A percentile compares a stretch with the other conserved stretches of the same genome.
Evolutionary conservation across 1,140 invertebrate species (phyloP).

Genomic region (Drosophila setifemur): DNA sequence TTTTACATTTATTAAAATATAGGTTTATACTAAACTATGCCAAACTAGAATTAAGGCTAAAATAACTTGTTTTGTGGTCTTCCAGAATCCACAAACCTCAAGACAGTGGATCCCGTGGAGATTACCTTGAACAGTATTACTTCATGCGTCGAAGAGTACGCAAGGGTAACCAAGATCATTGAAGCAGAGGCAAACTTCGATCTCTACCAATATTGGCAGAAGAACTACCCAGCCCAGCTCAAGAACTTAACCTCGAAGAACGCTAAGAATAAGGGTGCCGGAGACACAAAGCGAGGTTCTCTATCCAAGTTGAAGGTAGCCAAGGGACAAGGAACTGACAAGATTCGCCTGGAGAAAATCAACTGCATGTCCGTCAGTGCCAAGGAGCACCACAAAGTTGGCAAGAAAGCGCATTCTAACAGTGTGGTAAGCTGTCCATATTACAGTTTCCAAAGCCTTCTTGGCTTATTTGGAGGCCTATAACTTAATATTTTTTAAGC

Average conservation of each 20-base stretch:
- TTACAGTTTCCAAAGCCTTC: too few species aligned
- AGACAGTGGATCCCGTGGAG: slow-evolving; percentile 19
- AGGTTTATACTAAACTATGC: not conserved
- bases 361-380: slow-evolving; percentile 25
- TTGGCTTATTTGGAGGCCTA: too few species aligned
- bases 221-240: slow-evolving; percentile 39
- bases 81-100: not conserved
- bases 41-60: not conserved
- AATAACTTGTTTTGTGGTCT: too few species aligned
- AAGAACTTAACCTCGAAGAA: slow-evolving; percentile 7
- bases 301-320: not conserved
- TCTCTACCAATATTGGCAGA: slow-evolving; percentile 44
- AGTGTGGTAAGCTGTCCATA: slow-evolving; percentile 41
- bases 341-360: slow-evolving; percentile 17
- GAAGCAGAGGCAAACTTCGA: slow-evolving; percentile 53
- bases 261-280: not conserved
- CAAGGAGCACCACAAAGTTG: slow-evolving; percentile 59
- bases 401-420: slow-evolving; percentile 44
- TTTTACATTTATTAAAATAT: too few species aligned
- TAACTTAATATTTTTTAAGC: too few species aligned
- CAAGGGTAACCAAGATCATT: slow-evolving; percentile 18
- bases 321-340: slow-evolving; percentile 23
- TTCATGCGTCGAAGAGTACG: slow-evolving; percentile 33
- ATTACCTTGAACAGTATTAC: slow-evolving; percentile 29
- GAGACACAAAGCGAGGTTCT: not conserved